Evolutionary conservation across 2,113 vertebrate species (phyloP).

Genomic region (Myrmophylax atrothorax): DNA sequence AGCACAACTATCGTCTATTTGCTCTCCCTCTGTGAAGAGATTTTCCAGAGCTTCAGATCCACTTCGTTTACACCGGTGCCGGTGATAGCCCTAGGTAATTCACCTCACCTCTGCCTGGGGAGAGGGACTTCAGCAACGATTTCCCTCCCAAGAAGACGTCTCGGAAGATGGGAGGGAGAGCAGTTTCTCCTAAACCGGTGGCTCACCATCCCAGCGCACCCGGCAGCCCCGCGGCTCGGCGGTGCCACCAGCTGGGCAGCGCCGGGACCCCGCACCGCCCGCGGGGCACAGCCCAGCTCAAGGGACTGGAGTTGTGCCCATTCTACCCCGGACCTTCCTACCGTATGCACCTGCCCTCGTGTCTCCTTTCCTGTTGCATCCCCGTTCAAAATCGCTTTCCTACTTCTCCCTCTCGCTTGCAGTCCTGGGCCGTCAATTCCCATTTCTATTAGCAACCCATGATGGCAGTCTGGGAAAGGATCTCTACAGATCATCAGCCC

Average conservation of each 20-base stretch:
- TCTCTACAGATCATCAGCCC: neutral
- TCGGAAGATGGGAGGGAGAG: accelerated
- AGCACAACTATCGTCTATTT: accelerated
- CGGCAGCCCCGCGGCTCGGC: neutral
- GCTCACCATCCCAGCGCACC: neutral
- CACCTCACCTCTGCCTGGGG: neutral
- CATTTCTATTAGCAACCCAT: neutral
- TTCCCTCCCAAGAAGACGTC: neutral
- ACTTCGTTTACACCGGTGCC: accelerated
- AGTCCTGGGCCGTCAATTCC: neutral
- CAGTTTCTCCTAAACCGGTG: accelerated
- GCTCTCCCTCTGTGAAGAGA: neutral
- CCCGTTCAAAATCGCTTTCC: neutral
- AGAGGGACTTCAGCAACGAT: neutral
- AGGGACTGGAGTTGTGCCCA: accelerated
- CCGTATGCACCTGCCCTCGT: accelerated
- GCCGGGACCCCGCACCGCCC: accelerated
- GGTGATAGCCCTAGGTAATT: accelerated
- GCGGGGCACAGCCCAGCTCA: accelerated
- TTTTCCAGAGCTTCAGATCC: neutral
- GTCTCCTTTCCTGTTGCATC: neutral
- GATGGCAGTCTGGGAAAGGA: neutral
- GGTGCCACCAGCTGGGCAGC: neutral
- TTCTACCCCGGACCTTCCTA: no score
- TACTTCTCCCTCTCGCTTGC: neutral